Evolutionary conservation across 92 coral and sea anemone species (phyloP).

Genomic region (Epizoanthus ramosus): DNA sequence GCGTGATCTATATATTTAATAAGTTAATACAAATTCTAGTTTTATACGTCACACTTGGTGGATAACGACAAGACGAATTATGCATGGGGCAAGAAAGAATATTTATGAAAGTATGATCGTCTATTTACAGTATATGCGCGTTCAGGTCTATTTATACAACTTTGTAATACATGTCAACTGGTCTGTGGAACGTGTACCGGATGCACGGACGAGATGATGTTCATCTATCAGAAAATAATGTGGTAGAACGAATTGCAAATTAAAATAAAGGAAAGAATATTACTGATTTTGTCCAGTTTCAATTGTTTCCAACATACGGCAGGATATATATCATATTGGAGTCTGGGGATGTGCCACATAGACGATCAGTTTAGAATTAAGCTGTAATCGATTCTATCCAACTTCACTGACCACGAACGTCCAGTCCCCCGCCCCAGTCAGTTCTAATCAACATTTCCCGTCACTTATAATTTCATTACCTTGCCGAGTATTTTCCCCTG

Average conservation of each 20-base stretch:
- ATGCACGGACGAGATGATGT: background rate
- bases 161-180: background rate
- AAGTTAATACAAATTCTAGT: background rate
- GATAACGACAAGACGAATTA: background rate
- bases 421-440: too few relatives aligned
- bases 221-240: background rate
- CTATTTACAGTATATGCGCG: constrained; percentile 18
- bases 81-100: background rate
- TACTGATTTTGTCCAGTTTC: background rate
- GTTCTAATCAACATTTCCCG: too few relatives aligned
- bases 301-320: background rate
- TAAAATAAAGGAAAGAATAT: background rate
- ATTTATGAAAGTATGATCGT: constrained; percentile 18
- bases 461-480: too few relatives aligned
- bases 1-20: background rate
- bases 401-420: too few relatives aligned
- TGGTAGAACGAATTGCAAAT: background rate
- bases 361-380: background rate
- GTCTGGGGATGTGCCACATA: too few relatives aligned
- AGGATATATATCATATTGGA: background rate
- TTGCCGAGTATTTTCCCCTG: too few relatives aligned
- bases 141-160: constrained; percentile 22
- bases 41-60: constrained; percentile 13
- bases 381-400: too few relatives aligned
- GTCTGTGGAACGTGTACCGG: background rate